Conservation (phyloP, 1,140 invertebrate species). For the Aphis gossypii region DNA sequence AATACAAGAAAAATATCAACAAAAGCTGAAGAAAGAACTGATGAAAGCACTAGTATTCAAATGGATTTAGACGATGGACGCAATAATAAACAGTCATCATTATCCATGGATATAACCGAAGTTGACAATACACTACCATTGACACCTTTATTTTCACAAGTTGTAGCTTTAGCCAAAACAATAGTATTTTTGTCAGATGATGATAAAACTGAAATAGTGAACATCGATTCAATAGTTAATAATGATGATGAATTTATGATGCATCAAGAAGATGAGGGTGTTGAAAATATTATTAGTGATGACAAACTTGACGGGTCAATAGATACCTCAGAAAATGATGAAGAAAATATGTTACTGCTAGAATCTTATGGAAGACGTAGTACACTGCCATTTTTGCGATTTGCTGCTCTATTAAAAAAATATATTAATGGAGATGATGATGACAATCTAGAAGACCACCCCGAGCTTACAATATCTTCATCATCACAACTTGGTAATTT, state of each 20-base stretch:
- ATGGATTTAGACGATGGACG: background rate
- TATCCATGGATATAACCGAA: background rate
- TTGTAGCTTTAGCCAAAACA: constrained; percentile 23
- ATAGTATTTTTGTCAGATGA: constrained; percentile 29
- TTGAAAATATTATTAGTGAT: background rate
- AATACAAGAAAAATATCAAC: background rate
- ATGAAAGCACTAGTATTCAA: background rate
- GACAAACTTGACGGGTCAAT: background rate
- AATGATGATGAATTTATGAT: background rate
- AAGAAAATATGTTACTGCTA: background rate
- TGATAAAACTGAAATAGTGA: background rate
- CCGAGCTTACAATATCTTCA: background rate
- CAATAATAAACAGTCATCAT: background rate
- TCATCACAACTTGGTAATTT: background rate
- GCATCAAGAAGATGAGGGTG: background rate
- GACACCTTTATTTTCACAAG: background rate
- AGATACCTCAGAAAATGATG: background rate
- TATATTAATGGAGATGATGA: constrained; percentile 77
- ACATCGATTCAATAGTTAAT: background rate
- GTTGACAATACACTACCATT: background rate
- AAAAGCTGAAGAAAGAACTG: background rate
- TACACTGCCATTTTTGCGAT: constrained; percentile 83
- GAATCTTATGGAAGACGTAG: constrained; percentile 64
- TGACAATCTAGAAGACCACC: background rate
- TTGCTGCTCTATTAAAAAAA: constrained; percentile 82